Base-by-base conservation (phyloP, 2,888 invertebrate species). In the Leptothorax acervorum region DNA sequence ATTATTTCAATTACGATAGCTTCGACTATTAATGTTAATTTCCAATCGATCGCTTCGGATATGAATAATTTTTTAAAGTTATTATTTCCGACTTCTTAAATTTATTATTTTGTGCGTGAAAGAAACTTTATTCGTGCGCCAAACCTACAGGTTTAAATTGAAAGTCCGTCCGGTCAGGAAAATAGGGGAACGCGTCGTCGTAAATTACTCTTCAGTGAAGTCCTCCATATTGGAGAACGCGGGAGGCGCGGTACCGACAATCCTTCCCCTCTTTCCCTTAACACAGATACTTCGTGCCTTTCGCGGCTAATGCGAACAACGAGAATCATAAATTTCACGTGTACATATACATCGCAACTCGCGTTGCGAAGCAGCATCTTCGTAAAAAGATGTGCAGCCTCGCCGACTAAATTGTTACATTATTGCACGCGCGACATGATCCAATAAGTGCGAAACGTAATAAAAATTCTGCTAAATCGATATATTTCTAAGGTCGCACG, bases 261-360 rank as follows among this genome's bases (percentile, higher is more conserved):
- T 51, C 5, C 35, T 28, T 51, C 6, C 51, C 5, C 18, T 18
- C 18, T 5, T 6, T 18, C 51, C 18, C 51, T 18, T 51, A 18
- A 12, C 39, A 62, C 23, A n/a, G 48, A 51, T 39, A 23, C n/a
- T 53, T 51, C 18, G n/a, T 62, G 15, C 12, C 6, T 28, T 65
- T 11, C 42, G 12, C 28, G 2, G 42, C 18, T 18, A 18, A 76
- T 39, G n/a, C 35, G 48, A 31, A 48, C n/a, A 23, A 53, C 53
- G 73, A 31, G 18, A 66, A 39, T 74, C 42, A 31, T 84, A 84
- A 84, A 84, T 82, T 66, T 55, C 23, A n/a, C 23, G 42, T 35
- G 62, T 12, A 6, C 0, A 35, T 6, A 35, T 6, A 60, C n/a
- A 23, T 53, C 35, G 55, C 75, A 53, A 63, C 4, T 9, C 35